Conservation (phyloP, 92 coral and sea anemone species). For the Desmophyllum pertusum region DNA sequence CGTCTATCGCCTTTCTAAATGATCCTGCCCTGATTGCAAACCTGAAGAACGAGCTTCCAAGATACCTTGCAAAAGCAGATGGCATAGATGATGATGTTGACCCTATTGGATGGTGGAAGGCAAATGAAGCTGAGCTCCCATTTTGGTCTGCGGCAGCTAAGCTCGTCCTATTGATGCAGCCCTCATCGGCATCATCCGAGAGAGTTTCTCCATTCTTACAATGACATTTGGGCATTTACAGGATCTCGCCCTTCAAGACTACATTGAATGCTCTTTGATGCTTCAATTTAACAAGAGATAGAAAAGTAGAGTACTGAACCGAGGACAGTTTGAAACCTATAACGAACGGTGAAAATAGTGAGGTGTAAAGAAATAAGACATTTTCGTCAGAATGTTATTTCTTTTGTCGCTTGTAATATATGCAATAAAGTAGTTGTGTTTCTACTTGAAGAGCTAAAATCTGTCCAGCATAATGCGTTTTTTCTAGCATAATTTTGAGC, state of each 20-base stretch:
- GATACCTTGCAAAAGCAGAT: slow-evolving; percentile 29
- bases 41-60: slow-evolving; percentile 13
- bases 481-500: no score
- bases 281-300: slow-evolving; percentile 13
- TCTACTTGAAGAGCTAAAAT: no score
- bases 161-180: background rate
- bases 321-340: no score
- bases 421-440: no score
- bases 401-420: no score
- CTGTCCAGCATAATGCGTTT: no score
- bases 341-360: no score
- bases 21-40: background rate
- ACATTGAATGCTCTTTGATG: slow-evolving; percentile 22
- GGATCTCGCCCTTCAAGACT: slow-evolving; percentile 14
- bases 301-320: no score
- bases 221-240: slow-evolving; percentile 13
- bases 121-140: slow-evolving; percentile 23
- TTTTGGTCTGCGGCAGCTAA: slow-evolving; percentile 24
- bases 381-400: no score
- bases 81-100: slow-evolving; percentile 15
- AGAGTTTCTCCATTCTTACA: slow-evolving; percentile 25
- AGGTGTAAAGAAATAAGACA: no score
- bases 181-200: slow-evolving; percentile 30
- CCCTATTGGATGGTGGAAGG: slow-evolving; percentile 27
- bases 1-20: slow-evolving; percentile 32